These are phyloP conservation scores for Trachemys scripta DNA, from an alignment of 2,113 vertebrate species.

Conservation along the genomic window DNA sequence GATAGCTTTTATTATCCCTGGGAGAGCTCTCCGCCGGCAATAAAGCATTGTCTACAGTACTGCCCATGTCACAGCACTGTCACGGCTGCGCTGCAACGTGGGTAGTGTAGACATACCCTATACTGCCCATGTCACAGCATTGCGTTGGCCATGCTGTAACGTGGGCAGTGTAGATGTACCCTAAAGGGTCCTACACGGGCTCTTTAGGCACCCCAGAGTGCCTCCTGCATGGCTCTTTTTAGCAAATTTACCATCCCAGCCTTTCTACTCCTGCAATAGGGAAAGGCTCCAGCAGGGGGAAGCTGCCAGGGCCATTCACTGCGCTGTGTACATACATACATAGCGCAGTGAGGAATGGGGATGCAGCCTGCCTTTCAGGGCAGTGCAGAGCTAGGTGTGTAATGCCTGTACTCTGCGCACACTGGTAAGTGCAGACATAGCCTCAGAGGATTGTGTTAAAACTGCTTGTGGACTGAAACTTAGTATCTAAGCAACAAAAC, in stretches of 20 bases:
- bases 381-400: background rate
- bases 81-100: rapidly evolving
- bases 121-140: too few species aligned
- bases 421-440: background rate
- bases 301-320: background rate
- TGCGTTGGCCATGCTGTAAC: too few species aligned
- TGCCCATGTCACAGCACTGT: too few species aligned
- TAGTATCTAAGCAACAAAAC: background rate
- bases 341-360: background rate
- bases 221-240: background rate
- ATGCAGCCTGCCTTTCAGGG: background rate
- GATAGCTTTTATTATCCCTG: rapidly evolving
- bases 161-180: too few species aligned
- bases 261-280: background rate
- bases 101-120: too few species aligned
- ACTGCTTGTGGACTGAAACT: background rate
- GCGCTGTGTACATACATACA: background rate
- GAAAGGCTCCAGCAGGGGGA: background rate
- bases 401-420: background rate
- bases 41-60: too few species aligned
- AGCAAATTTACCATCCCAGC: background rate
- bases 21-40: too few species aligned
- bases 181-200: too few species aligned
- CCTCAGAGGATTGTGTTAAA: background rate
- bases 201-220: too few species aligned